Base-by-base conservation (phyloP, 2,797 vertebrate species). In the Sebastes elongatus region DNA sequence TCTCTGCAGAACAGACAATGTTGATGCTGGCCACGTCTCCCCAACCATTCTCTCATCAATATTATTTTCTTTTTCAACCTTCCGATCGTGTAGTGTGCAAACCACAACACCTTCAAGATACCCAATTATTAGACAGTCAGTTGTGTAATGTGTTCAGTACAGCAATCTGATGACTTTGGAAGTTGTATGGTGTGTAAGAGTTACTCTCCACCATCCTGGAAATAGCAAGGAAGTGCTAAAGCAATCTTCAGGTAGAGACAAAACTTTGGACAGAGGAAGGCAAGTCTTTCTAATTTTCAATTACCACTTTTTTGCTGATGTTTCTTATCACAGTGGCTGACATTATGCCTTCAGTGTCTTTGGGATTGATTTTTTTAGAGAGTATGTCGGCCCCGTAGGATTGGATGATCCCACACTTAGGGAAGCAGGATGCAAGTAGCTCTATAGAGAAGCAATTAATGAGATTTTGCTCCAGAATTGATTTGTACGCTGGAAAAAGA, bases 401-500 rank as follows among this genome's bases (percentile, higher is more conserved):
- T 86, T 88, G 79, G 88, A 89, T 73, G 74, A 78, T 82, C 78
- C 72, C 64, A 72, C 71, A 80, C 78, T 84, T 63, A 13, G 80
- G 55, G 78, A 89, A 76, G 82, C 71, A 86, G 79, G 73, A 90
- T 90, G 81, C 78, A 86, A 88, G 87, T 74, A 75, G 81, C 88
- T 88, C 74, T 83, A 73, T 77, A 88, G 75, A 73, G 78, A 79
- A 90, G 82, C 83, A 89, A 83, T 91, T 94, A 89, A 91, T 90
- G 88, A 91, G 90, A 89, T 91, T 92, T 93, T 81, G 85, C 76
- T 85, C 84, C 72, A 76, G 74, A 71, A 92, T 92, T 69, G 76
- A 93, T 89, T 76, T 49, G 69, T 79, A 27, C 49, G 77, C 82
- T 88, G 82, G 61, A 86, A 91, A 84, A 80, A 78, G 64, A 38